Base-by-base conservation (phyloP, 2,888 invertebrate genomes). In the Amblyteles armatorius region DNA sequence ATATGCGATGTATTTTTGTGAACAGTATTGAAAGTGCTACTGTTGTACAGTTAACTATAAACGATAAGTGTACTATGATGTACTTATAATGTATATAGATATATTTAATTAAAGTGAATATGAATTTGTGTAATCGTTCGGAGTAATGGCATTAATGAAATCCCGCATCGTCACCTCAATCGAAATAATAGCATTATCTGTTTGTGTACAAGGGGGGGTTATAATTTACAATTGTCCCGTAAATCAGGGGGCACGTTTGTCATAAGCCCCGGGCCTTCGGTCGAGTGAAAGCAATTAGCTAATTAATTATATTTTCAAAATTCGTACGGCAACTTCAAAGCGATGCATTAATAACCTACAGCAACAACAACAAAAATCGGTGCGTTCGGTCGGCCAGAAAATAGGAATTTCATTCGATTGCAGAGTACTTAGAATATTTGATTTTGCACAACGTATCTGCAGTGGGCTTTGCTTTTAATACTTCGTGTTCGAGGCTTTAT, bases 91-190 rank as follows among this genome's bases (percentile, higher is more conserved):
- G 93, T 93, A 93, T 91, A 93, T 93, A 93, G 91, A 93, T 93
- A 93, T 93, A 93, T 93, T 93, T 93, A 91, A 93, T 93, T 92
- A 93, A 93, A 93, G 90, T 92, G 90, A 93, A 92, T 92, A 93
- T 93, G 92, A 91, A 92, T 93, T 93, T 93, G 93, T 93, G 93
- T 93, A 93, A 83, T 74, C 60, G 16, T 48, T 44, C 29, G 79
- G 72, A 55, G 79, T 52, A 52, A 76, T 33, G 50, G 22, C 65
- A 19, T 40, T 40, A 40, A 67, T 50, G 52, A 22, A 76, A 67
- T 55, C 19, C 76, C 52, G 13, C 33, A 4, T 52, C 36, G 19
- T 57, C 57, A 22, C 57, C 40, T 11, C 2, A 22, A 36, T 19
- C 26, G 16, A 2, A 9, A 36, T 11, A 44, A 44, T 44, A 44